A percentile compares a stretch with the other conserved stretches of the same genome.
Conservation (phyloP, 2,797 vertebrate genomes). For the Hydrophis major region DNA sequence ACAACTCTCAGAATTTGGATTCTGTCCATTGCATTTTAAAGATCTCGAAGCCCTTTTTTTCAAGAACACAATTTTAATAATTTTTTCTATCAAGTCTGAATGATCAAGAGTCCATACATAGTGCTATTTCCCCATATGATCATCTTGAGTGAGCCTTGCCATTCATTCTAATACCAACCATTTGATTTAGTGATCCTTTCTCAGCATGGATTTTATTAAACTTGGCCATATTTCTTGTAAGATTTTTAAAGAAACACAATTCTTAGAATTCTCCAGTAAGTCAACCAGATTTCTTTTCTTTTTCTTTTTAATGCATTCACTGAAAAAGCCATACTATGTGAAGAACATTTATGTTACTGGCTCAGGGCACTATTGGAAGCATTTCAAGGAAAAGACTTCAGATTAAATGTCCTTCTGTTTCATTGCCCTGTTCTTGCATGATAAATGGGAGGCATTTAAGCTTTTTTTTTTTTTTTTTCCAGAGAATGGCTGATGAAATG, state of each 20-base stretch:
- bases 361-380: background rate
- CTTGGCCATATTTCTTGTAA: background rate
- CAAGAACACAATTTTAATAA: background rate
- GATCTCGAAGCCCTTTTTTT: background rate
- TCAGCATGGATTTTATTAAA: background rate
- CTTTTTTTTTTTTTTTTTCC: background rate
- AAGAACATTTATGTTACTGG: background rate
- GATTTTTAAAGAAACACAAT: background rate
- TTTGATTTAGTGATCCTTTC: background rate
- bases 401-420: background rate
- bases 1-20: background rate
- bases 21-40: background rate
- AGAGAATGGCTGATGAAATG: background rate
- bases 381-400: background rate
- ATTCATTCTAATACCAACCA: background rate
- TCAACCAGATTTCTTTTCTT: background rate
- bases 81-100: background rate
- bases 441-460: background rate
- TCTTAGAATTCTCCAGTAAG: background rate
- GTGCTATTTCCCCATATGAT: background rate
- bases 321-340: background rate
- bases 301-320: background rate
- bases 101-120: rapidly evolving
- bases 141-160: background rate
- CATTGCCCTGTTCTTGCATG: background rate